phyloP scores from a whole-genome alignment of 2,797 vertebrate species.

The Calcarius lapponicus region DNA sequence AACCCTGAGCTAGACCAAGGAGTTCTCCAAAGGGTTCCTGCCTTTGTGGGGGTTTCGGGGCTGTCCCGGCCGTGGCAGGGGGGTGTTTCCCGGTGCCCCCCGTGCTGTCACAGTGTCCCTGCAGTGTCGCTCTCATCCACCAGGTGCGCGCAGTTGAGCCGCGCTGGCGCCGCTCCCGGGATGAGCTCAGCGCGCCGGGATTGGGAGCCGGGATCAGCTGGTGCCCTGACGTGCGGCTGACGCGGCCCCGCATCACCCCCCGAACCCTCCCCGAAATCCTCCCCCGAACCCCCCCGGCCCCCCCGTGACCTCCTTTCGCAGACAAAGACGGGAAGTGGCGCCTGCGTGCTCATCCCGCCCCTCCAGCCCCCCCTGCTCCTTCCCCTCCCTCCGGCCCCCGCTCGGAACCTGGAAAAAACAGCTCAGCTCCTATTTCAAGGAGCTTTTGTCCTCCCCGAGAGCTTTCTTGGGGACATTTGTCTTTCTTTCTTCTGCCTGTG shows the following conservation, averaged over 20 bases:
- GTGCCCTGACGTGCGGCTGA: conserved; percentile 32
- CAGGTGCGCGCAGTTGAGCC: conserved; percentile 91
- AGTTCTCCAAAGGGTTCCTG: fast-evolving
- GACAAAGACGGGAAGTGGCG: background rate
- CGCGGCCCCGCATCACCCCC: background rate
- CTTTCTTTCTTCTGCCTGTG: background rate
- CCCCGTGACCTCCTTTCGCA: background rate
- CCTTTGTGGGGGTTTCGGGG: fast-evolving
- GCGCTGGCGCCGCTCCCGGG: conserved; percentile 67
- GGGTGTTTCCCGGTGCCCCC: background rate
- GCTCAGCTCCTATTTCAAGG: conserved; percentile 22
- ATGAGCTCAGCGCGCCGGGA: conserved; percentile 74
- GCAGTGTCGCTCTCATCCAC: conserved; percentile 74
- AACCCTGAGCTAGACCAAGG: background rate
- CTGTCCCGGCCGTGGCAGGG: fast-evolving
- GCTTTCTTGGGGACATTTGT: background rate
- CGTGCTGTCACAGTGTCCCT: fast-evolving
- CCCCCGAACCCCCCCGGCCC: background rate
- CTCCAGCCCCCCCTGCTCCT: background rate
- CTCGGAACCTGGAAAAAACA: background rate
- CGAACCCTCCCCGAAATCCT: background rate
- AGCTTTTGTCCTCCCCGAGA: conserved; percentile 3
- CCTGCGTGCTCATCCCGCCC: background rate
- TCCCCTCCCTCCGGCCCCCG: background rate
- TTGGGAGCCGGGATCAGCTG: conserved; percentile 77